phyloP scores from a whole-genome alignment of 2,113 vertebrate species.

The Hiodon alosoides region DNA sequence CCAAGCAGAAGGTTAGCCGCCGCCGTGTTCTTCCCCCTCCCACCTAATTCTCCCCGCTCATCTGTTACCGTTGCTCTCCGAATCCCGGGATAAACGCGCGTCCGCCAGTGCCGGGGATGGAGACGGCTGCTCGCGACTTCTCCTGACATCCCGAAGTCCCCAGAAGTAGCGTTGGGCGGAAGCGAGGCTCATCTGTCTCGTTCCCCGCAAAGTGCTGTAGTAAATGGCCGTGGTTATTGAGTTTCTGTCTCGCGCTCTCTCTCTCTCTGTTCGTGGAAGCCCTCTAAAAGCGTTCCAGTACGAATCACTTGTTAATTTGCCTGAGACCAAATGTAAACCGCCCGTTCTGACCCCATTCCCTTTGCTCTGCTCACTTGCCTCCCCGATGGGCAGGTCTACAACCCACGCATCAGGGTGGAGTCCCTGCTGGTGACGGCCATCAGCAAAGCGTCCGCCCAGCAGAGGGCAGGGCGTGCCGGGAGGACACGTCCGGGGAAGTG shows the following conservation, averaged over 20 bases:
- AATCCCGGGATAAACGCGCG: conserved; percentile 58
- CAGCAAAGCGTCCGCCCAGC: conserved; percentile 96
- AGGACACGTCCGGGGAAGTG: conserved; percentile 89
- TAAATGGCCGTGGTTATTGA: neutral
- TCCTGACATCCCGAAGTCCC: conserved; percentile 52
- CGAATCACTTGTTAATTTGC: neutral
- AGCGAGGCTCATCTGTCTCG: neutral
- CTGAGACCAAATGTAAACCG: neutral
- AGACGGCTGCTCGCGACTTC: conserved; percentile 56
- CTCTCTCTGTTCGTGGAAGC: neutral
- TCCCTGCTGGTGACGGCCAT: conserved; percentile 94
- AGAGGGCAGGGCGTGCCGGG: conserved; percentile 94
- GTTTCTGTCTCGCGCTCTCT: too few species aligned
- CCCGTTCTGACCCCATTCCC: too few species aligned
- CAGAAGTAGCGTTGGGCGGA: neutral
- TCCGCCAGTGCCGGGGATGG: conserved; percentile 54
- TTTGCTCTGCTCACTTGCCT: neutral
- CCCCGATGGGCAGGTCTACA: conserved; percentile 79
- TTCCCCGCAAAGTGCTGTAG: neutral
- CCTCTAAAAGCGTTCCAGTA: neutral
- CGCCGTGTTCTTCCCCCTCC: neutral
- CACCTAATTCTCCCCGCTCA: conserved; percentile 47
- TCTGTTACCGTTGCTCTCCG: conserved; percentile 51
- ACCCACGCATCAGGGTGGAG: conserved; percentile 94
- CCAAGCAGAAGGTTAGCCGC: conserved; percentile 88